phyloP scores from a whole-genome alignment of 2,797 vertebrate genomes.

The Cossypha heuglini region DNA sequence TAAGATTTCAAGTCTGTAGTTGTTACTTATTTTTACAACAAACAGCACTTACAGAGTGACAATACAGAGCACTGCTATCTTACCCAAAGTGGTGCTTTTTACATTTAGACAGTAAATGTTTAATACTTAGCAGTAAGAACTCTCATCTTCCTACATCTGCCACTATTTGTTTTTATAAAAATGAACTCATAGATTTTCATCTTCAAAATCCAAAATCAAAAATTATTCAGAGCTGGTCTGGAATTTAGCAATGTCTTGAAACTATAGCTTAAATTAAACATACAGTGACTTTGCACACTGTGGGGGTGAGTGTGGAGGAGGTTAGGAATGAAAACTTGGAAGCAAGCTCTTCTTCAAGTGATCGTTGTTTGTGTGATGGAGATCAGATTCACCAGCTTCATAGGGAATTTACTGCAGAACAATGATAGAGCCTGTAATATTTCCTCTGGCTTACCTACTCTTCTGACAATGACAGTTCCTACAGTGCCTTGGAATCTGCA shows the following conservation, averaged over 20 bases:
- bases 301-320: rapidly evolving
- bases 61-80: background rate
- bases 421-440: background rate
- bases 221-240: background rate
- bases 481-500: background rate
- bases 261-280: background rate
- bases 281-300: background rate
- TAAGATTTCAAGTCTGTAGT: background rate
- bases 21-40: background rate
- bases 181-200: background rate
- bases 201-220: background rate
- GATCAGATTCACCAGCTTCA: background rate
- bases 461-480: background rate
- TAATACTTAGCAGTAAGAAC: background rate
- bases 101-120: background rate
- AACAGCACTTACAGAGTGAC: background rate
- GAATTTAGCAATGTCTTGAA: background rate
- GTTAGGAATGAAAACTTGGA: background rate
- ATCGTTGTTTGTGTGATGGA: background rate
- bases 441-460: background rate
- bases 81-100: background rate
- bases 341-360: background rate
- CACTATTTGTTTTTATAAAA: background rate
- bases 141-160: background rate
- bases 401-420: background rate